Evolutionary conservation across 2,888 invertebrate genomes (phyloP), one percentile per base, ranked within the genome.

Genomic region (Caenorhabditis uteleia): DNA sequence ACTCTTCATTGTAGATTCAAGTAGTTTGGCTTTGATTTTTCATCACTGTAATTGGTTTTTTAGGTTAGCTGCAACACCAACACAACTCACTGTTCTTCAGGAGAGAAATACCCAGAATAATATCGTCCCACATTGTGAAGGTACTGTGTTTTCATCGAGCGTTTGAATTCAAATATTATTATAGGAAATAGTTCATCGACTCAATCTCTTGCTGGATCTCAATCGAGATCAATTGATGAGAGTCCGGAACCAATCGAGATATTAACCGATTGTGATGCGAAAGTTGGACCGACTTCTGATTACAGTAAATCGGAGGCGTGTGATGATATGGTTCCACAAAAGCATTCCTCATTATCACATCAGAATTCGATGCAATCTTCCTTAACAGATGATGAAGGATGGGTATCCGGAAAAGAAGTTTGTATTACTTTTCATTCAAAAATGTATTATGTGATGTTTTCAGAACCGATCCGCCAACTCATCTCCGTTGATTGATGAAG

Each of bases 381-480:
- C 7, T 21, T 62, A 31, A 65, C 65, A 25, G 65, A 65, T n/a
- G 65, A 65, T 26, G 65, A 65, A 55, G 65, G 65, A 46, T 65
- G 65, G 65, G 54, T 21, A 18, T 65, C 65, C 26, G 65, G 65
- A 46, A 54, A 33, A 47, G 65, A 58, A 38, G 56, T 56, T n/a
- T 26, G 55, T 25, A 1, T 8, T 16, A 16, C 12, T 8, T 10
- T 14, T 36, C 26, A 4, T 12, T 36, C n/a, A 8, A 42, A 42
- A 42, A 12, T 42, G 6, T 21, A 46, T 6, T 39, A 25, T 38
- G n/a, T 26, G 23, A 36, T 23, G 21, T 36, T 40, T 55, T 1
- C 44, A 62, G 54, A 25, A 34, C 34, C 50, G 57, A 8, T 64
- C 64, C 2, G 44, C 53, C 4, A 64, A 64, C 20, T 64, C 64